Conservation (phyloP, 1,140 invertebrate species). For the Drosophila sproati region DNA sequence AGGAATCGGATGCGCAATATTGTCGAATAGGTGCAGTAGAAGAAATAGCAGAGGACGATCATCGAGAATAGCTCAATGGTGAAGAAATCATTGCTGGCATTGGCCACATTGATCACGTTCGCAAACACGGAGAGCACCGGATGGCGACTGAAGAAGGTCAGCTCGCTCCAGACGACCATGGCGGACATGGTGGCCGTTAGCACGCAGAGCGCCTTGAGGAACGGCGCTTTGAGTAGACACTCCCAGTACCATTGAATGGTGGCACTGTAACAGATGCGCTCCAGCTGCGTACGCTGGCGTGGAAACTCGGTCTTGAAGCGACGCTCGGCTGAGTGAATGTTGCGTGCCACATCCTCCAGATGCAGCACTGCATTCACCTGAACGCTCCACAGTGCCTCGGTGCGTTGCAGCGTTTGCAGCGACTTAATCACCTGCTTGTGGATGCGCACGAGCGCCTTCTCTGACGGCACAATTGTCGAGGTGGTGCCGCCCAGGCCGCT, state of each 20-base stretch:
- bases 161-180: slow-evolving; percentile 98
- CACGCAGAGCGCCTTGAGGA: slow-evolving; percentile 90
- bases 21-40: slow-evolving; percentile 99
- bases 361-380: slow-evolving; percentile 92
- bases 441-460: slow-evolving; percentile 92
- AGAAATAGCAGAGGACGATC: slow-evolving; percentile 96
- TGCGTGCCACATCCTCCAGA: slow-evolving; percentile 95
- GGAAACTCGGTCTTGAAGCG: slow-evolving; percentile 92
- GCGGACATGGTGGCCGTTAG: slow-evolving; percentile 92
- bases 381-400: slow-evolving; percentile 96
- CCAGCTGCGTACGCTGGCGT: slow-evolving; percentile 86
- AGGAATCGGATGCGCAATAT: slow-evolving; percentile 98
- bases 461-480: slow-evolving; percentile 89
- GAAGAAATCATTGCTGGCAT: slow-evolving; percentile 94
- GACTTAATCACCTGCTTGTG: slow-evolving; percentile 94
- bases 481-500: slow-evolving; percentile 86
- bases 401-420: slow-evolving; percentile 94
- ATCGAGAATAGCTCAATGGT: slow-evolving; percentile 97
- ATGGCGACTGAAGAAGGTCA: slow-evolving; percentile 96
- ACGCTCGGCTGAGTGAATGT: slow-evolving; percentile 90
- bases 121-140: slow-evolving; percentile 98
- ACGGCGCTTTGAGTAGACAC: slow-evolving; percentile 91
- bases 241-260: slow-evolving; percentile 97
- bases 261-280: slow-evolving; percentile 88
- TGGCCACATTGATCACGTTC: slow-evolving; percentile 93